phyloP scores from a whole-genome alignment of 92 coral and sea anemone species.

The Parazoanthus swiftii region DNA sequence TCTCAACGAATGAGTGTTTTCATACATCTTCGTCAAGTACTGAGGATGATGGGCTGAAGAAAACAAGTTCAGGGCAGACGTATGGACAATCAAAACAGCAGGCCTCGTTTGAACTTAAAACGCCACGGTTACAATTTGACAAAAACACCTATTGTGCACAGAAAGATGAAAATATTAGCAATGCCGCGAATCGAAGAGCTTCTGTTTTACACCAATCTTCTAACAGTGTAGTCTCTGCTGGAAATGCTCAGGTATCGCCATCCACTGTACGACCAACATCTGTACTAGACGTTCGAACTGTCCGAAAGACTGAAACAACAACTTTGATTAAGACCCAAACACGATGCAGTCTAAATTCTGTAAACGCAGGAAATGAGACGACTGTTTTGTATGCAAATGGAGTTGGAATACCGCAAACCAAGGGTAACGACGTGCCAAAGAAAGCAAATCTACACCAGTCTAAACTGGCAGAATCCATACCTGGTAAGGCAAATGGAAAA shows the following conservation, averaged over 20 bases:
- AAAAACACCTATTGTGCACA: not conserved
- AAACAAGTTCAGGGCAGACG: not conserved
- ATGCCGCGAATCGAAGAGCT: not conserved
- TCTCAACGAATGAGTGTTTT: not conserved
- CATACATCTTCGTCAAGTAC: not conserved
- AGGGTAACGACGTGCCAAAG: not conserved
- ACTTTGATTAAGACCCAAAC: not conserved
- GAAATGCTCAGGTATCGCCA: not conserved
- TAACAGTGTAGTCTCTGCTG: not conserved
- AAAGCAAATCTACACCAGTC: not conserved
- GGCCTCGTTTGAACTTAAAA: not conserved
- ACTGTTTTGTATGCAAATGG: not conserved
- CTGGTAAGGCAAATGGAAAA: not conserved
- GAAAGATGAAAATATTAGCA: not conserved
- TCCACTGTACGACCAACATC: no score
- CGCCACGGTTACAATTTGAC: not conserved
- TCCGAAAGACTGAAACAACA: not conserved
- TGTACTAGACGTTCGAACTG: not conserved
- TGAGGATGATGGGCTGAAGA: not conserved
- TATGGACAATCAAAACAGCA: not conserved
- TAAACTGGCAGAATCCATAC: not conserved
- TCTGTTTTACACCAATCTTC: not conserved
- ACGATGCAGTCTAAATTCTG: not conserved
- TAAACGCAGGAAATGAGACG: not conserved
- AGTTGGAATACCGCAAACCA: not conserved